Evolutionary conservation across 2,888 invertebrate species (phyloP), one percentile per base, ranked within the genome.

Genomic region (Drosophila tripunctata): DNA sequence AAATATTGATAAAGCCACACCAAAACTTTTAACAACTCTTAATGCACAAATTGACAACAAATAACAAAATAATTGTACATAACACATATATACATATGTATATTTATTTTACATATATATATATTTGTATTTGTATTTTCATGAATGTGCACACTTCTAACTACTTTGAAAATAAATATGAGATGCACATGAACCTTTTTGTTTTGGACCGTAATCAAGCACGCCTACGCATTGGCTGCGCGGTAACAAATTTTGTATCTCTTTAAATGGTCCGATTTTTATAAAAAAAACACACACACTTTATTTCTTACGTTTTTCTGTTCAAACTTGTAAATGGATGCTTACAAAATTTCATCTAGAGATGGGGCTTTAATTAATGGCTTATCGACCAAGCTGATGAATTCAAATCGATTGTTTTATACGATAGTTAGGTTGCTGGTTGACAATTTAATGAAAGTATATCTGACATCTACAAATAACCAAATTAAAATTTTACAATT

Each of bases 281-380:
- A 47, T 35, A 22, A 48, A n/a, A 54, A 27, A n/a, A n/a, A n/a
- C n/a, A n/a, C n/a, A n/a, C n/a, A 54, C 50, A 40, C 47, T 62
- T 41, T 50, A 51, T 43, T 75, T 51, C 72, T 72, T 72, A 72
- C 72, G 57, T 75, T 75, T 70, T 64, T 71, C 56, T 60, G 55
- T 58, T 75, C 50, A 45, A 63, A 57, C 43, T 71, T 71, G 66
- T 64, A 72, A 76, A 58, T 71, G 62, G 57, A 75, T 75, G 75
- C 75, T 70, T 71, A 70, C 69, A 57, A 70, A 63, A 47, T 61
- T 74, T 68, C 35, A 61, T 52, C 52, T 70, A 74, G 56, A 10
- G 75, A 74, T 74, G 68, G 47, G n/a, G 21, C 22, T 47, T 31
- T 47, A 54, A 51, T 48, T 14, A 50, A 48, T 50, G 33, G 62